Conservation (phyloP, 2,888 invertebrate species). For the Drepanosiphum platanoidis region DNA sequence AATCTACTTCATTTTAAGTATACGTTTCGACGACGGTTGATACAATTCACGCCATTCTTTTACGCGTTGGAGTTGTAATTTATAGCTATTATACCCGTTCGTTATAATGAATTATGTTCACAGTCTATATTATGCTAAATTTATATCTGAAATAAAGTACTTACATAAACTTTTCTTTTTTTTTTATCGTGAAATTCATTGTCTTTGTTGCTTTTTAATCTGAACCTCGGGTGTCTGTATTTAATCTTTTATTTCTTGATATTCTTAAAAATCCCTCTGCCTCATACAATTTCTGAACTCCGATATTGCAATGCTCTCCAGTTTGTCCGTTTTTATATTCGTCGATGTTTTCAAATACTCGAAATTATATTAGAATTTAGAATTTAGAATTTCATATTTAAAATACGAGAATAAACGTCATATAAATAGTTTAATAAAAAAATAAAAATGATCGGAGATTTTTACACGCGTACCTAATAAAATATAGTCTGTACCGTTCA, state of each 20-base stretch:
- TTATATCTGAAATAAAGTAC: not conserved
- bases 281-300: not conserved
- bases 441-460: no score
- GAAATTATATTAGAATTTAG: no score
- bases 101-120: slow-evolving; percentile 9
- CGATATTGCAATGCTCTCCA: no score
- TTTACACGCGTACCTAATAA: no score
- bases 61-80: slow-evolving; percentile 5
- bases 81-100: not conserved
- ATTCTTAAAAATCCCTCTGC: not conserved
- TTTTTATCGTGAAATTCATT: slow-evolving; percentile 23
- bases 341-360: no score
- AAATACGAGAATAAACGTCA: no score
- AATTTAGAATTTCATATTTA: no score
- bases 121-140: slow-evolving; percentile 33
- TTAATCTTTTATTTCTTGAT: slow-evolving; percentile 29
- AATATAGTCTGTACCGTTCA: no score
- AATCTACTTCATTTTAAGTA: not conserved
- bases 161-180: slow-evolving; percentile 28
- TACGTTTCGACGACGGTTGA: slow-evolving; percentile 4
- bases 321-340: no score
- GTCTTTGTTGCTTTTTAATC: slow-evolving; percentile 13
- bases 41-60: slow-evolving; percentile 1
- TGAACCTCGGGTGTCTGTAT: not conserved
- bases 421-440: no score